phyloP scores from a whole-genome alignment of 2,797 vertebrate species.

The Macropodus opercularis region DNA sequence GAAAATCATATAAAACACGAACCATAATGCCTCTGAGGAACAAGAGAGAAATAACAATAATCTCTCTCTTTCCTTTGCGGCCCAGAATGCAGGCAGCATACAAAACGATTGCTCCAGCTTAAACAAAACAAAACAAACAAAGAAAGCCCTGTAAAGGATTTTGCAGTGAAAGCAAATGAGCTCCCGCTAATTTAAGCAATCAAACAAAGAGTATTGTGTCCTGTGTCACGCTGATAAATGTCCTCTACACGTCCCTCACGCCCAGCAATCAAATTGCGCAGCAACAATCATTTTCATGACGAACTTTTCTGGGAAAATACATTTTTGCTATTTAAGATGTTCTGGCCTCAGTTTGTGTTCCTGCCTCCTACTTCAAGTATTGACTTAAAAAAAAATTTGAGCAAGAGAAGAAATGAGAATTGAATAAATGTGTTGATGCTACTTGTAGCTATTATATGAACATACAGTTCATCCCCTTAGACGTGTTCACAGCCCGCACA shows the following conservation, averaged over 20 bases:
- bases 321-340: conserved; percentile 26
- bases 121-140: conserved; percentile 78
- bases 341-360: not conserved
- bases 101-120: conserved; percentile 62
- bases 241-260: conserved; percentile 65
- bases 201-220: conserved; percentile 76
- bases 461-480: conserved; percentile 29
- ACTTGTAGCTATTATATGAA: conserved; percentile 56
- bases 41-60: conserved; percentile 54
- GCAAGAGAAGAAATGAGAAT: not conserved
- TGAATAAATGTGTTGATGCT: conserved; percentile 16
- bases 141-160: conserved; percentile 72
- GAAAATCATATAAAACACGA: conserved; percentile 42
- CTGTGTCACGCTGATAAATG: conserved; percentile 75
- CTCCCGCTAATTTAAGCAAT: conserved; percentile 76
- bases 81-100: conserved; percentile 51
- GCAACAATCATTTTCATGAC: conserved; percentile 43
- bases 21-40: conserved; percentile 34
- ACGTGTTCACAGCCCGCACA: not conserved
- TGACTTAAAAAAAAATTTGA: not conserved
- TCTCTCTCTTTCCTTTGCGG: conserved; percentile 40
- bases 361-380: not conserved
- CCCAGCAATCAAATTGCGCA: conserved; percentile 53
- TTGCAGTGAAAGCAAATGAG: conserved; percentile 79
- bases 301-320: conserved; percentile 55